Evolutionary conservation across 2,113 vertebrate genomes (phyloP).

Genomic region (Petaurus breviceps): DNA sequence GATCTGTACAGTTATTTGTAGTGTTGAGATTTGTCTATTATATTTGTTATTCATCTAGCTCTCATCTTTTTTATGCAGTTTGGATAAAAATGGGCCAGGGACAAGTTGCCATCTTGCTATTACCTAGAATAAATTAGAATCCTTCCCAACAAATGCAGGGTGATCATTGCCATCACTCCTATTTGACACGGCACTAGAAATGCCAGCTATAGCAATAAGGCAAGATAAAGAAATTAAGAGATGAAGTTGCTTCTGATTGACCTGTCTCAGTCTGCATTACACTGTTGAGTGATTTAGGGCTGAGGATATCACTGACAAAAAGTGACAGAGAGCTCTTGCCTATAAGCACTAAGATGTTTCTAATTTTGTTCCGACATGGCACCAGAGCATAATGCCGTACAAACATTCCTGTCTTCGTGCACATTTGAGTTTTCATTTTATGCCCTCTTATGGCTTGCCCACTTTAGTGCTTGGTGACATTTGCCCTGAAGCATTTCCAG

Average conservation of each 20-base stretch:
- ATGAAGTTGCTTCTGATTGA: background rate
- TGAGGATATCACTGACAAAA: background rate
- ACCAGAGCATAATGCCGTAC: background rate
- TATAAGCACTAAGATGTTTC: background rate
- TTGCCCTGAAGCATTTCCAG: background rate
- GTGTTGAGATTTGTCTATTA: background rate
- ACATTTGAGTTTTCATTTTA: background rate
- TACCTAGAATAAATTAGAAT: background rate
- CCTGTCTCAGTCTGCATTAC: background rate
- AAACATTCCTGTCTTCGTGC: background rate
- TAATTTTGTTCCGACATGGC: background rate
- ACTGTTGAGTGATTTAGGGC: background rate
- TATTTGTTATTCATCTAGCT: background rate
- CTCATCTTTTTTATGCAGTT: background rate
- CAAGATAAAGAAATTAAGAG: background rate
- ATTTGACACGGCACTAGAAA: background rate
- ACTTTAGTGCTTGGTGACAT: background rate
- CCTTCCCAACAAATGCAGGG: background rate
- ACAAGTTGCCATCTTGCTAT: background rate
- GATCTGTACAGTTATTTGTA: background rate
- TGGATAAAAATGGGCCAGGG: background rate
- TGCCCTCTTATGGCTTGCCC: background rate
- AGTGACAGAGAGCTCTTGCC: background rate
- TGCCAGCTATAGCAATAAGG: background rate
- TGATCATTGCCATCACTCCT: background rate